phyloP scores from a whole-genome alignment of 2,113 vertebrate species.

The Ardeotis arabs region DNA sequence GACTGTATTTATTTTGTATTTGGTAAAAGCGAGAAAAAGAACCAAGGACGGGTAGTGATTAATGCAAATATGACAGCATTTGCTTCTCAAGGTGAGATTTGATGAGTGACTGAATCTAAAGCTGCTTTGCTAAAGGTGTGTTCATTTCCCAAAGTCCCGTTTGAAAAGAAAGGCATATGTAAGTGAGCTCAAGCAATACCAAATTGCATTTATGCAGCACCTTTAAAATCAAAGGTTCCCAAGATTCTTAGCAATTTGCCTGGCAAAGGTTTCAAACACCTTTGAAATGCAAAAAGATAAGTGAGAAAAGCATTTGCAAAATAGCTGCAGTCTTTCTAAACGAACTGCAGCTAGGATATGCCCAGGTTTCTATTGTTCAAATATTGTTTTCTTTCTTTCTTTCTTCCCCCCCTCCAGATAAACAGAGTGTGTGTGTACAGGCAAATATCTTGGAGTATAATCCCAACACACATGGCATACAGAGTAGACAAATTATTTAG shows the following conservation, averaged over 20 bases:
- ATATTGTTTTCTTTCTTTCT: not conserved
- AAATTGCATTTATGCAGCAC: not conserved
- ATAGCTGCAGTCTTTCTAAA: not conserved
- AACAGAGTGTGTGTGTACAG: not conserved
- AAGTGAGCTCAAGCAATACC: not conserved
- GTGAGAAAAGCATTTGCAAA: not conserved
- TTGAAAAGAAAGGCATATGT: not conserved
- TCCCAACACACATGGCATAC: not conserved
- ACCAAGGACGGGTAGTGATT: not conserved
- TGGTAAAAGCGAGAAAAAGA: not conserved
- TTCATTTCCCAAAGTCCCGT: not conserved
- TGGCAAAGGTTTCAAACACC: not conserved
- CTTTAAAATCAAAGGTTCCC: not conserved
- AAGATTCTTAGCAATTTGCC: not conserved
- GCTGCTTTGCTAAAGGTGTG: not conserved
- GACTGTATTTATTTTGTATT: not conserved
- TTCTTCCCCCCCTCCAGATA: not conserved
- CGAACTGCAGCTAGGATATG: not conserved
- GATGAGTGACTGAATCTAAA: not conserved
- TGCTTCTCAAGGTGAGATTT: not conserved
- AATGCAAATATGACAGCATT: not conserved
- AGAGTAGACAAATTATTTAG: not conserved
- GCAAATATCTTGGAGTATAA: not conserved
- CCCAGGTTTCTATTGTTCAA: not conserved
- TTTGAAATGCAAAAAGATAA: not conserved